These are phyloP conservation scores for Acropternis orthonyx DNA, from an alignment of 2,797 vertebrate species.

Conservation along the genomic window DNA sequence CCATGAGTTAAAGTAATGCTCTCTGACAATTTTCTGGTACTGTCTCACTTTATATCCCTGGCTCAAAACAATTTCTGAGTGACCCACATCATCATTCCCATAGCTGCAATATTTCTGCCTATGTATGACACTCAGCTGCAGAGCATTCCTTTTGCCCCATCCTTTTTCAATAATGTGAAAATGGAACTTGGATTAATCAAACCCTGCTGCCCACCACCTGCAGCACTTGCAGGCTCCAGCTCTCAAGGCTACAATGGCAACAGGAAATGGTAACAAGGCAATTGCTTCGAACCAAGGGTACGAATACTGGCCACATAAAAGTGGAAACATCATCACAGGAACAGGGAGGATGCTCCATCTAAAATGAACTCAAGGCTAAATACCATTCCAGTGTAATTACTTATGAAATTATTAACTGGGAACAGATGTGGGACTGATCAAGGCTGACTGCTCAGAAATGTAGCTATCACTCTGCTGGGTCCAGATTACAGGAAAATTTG, in stretches of 20 bases:
- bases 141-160: not conserved
- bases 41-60: not conserved
- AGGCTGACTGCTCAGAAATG: not conserved
- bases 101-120: not conserved
- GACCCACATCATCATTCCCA: not conserved
- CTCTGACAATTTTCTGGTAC: not conserved
- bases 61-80: not conserved
- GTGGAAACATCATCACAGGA: not conserved
- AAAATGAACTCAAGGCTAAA: slow-evolving; percentile 34
- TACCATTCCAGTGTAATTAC: not conserved
- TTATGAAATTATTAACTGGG: not conserved
- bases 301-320: not conserved
- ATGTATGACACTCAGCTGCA: not conserved
- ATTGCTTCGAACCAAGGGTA: not conserved
- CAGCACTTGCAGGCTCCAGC: slow-evolving; percentile 37
- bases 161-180: not conserved
- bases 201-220: slow-evolving; percentile 28
- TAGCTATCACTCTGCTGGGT: not conserved
- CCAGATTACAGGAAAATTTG: not conserved
- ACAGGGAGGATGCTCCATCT: not conserved
- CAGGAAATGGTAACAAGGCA: slow-evolving; percentile 10
- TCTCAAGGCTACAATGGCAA: slow-evolving; percentile 20
- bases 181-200: slow-evolving; percentile 53
- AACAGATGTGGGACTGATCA: not conserved
- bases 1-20: not conserved